phyloP scores from a whole-genome alignment of 2,797 vertebrate species.

The Nannoperca australis region DNA sequence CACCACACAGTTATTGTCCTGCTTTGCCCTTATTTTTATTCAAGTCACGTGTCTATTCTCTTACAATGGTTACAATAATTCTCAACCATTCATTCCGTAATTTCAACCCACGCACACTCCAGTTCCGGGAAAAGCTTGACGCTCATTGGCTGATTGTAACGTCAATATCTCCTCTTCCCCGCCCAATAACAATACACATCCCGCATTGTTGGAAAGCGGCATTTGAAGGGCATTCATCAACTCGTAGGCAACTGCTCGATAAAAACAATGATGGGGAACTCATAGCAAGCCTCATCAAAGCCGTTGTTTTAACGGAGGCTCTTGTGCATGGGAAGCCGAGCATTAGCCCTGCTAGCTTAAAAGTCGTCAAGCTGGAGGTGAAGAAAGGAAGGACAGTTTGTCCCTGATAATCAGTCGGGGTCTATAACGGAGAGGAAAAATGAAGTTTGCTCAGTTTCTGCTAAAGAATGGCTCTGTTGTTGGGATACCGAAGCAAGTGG shows the following conservation, averaged over 20 bases:
- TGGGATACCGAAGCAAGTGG: constrained; percentile 89
- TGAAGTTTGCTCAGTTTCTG: constrained; percentile 88
- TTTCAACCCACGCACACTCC: not conserved
- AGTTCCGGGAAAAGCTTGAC: not conserved
- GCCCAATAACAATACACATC: constrained; percentile 13
- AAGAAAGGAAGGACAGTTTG: constrained; percentile 40
- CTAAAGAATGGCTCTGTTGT: constrained; percentile 81
- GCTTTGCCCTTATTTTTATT: not conserved
- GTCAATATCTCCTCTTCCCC: constrained; percentile 29
- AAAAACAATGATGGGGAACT: not conserved
- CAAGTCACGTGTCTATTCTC: not conserved
- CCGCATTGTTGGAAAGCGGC: not conserved
- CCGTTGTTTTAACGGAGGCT: not conserved
- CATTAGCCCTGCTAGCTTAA: constrained; percentile 3
- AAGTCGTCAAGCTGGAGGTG: constrained; percentile 51
- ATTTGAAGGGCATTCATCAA: constrained; percentile 24
- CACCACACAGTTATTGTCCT: not conserved
- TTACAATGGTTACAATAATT: not conserved
- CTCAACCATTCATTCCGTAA: not conserved
- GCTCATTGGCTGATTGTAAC: constrained; percentile 55
- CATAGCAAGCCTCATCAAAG: not conserved
- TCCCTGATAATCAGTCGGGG: constrained; percentile 20
- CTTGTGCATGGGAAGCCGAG: not conserved
- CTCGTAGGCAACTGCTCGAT: not conserved
- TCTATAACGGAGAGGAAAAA: constrained; percentile 58